Base-by-base conservation (phyloP, 2,888 invertebrate genomes). In the Hirtodrosophila confusa region DNA sequence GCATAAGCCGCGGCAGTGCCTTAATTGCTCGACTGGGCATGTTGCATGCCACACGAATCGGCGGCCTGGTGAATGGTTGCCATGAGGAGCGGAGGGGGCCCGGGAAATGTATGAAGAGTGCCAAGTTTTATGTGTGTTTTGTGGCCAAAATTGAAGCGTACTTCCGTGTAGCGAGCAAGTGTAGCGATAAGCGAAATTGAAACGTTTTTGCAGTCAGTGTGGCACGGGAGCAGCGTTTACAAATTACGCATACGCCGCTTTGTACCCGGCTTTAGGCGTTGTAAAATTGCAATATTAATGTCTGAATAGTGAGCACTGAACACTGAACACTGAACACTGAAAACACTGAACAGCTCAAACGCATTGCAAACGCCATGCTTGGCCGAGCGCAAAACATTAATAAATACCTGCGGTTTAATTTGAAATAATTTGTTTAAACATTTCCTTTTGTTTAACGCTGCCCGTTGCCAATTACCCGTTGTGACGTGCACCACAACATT, bases 341-440 rank as follows among this genome's bases (percentile, higher is more conserved):
- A 35, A 44, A 58, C 56, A 48, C 53, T 47, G 48, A 56, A 49
- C 58, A 31, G 24, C 27, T 36, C 31, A 53, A 31, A 75, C 61
- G 76, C 61, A 71, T 64, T 74, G 45, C 75, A 67, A 77, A 57
- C 77, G 82, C 70, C 67, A 84, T 77, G 86, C 86, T 86, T 74
- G 74, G 78, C 79, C 77, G 72, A 86, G 88, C 88, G 71, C 85
- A 85, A 86, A 86, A 86, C 83, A 86, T 87, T 86, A 88, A 88
- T 86, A 86, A 86, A 86, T 88, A 85, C 87, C 79, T 88, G 86
- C 71, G 82, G 87, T 79, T 82, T 82, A 88, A 87, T 88, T 87
- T 75, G 77, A 88, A 86, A 86, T 86, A 86, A 87, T 86, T 86
- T 86, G 86, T 87, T 86, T 87, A 88, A 86, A 88, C 86, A 86